These are phyloP conservation scores for Leptosomus discolor DNA, from an alignment of 2,113 vertebrate species.

Conservation along the genomic window DNA sequence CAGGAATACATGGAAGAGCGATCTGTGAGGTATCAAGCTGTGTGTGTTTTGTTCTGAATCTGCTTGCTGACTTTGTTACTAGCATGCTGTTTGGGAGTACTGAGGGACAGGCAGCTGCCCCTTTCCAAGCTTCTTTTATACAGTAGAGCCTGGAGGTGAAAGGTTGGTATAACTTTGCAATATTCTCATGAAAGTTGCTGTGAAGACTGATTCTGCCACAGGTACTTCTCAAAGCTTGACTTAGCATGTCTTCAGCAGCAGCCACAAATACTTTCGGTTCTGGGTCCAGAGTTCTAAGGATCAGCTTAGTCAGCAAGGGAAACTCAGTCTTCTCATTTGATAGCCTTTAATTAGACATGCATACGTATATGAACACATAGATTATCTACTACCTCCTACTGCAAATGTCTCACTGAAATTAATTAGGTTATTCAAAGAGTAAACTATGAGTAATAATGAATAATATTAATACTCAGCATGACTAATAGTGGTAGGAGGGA, in stretches of 20 bases:
- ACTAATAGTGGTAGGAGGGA: conserved; percentile 44
- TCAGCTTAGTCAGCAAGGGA: conserved; percentile 9
- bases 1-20: background rate
- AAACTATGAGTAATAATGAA: conserved; percentile 59
- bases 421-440: conserved; percentile 45
- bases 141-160: background rate
- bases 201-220: background rate
- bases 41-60: background rate
- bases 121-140: background rate
- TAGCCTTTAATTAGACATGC: conserved; percentile 35
- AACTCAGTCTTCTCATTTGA: background rate
- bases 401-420: conserved; percentile 43
- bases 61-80: background rate
- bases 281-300: background rate
- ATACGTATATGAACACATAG: background rate
- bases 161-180: background rate
- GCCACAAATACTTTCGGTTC: background rate
- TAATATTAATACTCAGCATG: conserved; percentile 52
- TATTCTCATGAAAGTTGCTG: background rate
- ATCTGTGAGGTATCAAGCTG: background rate
- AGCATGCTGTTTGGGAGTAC: background rate
- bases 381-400: conserved; percentile 46
- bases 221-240: background rate
- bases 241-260: background rate
- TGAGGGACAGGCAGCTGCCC: background rate